phyloP scores from a whole-genome alignment of 2,888 invertebrate species.

The Hypomecis punctinalis region DNA sequence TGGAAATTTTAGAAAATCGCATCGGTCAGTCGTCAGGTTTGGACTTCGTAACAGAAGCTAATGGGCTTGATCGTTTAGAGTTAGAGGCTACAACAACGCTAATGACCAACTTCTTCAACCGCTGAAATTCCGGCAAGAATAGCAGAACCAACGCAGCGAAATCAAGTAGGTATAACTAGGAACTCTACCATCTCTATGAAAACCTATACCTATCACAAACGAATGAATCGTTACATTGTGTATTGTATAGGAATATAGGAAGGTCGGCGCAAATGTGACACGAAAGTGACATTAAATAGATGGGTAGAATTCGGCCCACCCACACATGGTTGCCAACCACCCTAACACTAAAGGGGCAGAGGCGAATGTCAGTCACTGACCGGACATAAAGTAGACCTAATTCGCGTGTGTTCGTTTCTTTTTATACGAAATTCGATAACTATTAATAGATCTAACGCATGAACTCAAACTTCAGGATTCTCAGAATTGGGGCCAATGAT shows the following conservation, averaged over 20 bases:
- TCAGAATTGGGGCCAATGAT: conserved; percentile 65
- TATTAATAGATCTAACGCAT: conserved; percentile 64
- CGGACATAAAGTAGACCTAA: conserved; percentile 60
- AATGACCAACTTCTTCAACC: conserved; percentile 31
- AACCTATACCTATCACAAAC: not conserved
- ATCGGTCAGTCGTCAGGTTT: conserved; percentile 35
- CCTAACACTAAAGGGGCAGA: conserved; percentile 47
- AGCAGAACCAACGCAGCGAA: not conserved
- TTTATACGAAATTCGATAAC: conserved; percentile 52
- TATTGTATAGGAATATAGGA: conserved; percentile 14
- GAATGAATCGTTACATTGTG: not conserved
- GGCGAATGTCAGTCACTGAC: conserved; percentile 61
- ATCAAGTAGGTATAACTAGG: not conserved
- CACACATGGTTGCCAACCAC: conserved; percentile 38
- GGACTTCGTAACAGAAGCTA: conserved; percentile 26
- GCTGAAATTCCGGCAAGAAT: conserved; percentile 23
- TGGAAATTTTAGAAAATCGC: conserved; percentile 51
- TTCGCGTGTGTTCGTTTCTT: conserved; percentile 60
- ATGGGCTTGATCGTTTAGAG: conserved; percentile 35
- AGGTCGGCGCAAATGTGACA: conserved; percentile 31
- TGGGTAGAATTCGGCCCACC: conserved; percentile 38
- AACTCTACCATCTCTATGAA: not conserved
- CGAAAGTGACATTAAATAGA: conserved; percentile 30
- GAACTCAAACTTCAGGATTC: conserved; percentile 44
- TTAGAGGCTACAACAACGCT: conserved; percentile 32